Percentiles rank a stretch among this genome's conserved stretches.
These are phyloP conservation scores for Cephalopterus ornatus DNA, from an alignment of 2,113 vertebrate species.

Conservation along the genomic window DNA sequence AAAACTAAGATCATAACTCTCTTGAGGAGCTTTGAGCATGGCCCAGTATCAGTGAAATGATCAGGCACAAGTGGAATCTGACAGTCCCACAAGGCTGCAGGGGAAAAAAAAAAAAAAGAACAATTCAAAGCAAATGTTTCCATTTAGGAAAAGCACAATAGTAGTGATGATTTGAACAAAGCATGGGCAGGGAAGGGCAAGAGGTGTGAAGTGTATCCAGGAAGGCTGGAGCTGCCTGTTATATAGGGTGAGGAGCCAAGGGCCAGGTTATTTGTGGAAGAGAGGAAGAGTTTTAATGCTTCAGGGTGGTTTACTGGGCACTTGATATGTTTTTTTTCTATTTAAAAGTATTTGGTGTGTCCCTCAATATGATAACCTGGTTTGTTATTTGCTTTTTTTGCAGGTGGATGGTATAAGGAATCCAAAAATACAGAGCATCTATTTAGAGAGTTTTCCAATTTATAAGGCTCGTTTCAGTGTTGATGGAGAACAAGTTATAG, in stretches of 20 bases:
- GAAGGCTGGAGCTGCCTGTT: not conserved
- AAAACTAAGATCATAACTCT: not conserved
- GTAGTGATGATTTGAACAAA: not conserved
- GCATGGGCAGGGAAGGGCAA: not conserved
- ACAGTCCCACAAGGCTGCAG: not conserved
- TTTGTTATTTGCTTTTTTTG: not conserved
- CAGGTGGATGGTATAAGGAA: slow-evolving; percentile 94
- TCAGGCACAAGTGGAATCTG: not conserved
- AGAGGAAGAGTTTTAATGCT: not conserved
- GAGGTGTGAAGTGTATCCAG: not conserved
- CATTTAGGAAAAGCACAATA: not conserved
- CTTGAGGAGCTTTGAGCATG: fast-evolving
- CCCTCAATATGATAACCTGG: not conserved
- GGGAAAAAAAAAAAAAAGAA: not conserved
- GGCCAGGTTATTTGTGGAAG: not conserved
- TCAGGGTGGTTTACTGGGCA: not conserved
- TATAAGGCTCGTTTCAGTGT: slow-evolving; percentile 84
- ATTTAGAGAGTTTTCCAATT: slow-evolving; percentile 89
- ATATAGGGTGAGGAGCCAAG: not conserved
- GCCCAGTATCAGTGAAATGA: not conserved
- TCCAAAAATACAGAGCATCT: slow-evolving; percentile 92
- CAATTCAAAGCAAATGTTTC: not conserved
- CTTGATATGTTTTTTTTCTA: not conserved
- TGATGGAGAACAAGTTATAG: slow-evolving; percentile 87
- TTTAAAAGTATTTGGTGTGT: not conserved